Evolutionary conservation across 2,113 vertebrate genomes (phyloP).

Genomic region (Sapajus apella): DNA sequence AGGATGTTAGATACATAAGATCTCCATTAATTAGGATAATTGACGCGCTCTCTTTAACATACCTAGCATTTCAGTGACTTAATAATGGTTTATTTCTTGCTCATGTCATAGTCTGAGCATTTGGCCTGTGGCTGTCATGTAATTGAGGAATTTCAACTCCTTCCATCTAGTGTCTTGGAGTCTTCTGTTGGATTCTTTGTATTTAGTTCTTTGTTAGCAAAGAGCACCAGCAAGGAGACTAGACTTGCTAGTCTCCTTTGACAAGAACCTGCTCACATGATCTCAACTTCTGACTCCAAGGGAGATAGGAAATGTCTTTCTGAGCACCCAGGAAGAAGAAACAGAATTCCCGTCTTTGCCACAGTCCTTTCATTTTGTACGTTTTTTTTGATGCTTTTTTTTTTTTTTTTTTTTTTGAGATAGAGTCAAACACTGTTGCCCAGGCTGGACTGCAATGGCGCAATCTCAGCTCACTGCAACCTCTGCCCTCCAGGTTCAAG

Average conservation of each 20-base stretch:
- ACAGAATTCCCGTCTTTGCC: not conserved
- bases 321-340: not conserved
- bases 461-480: not conserved
- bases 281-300: not conserved
- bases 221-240: not conserved
- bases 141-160: not conserved
- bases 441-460: not conserved
- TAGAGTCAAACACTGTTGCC: not conserved
- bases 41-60: not conserved
- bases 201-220: not conserved
- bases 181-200: not conserved
- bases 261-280: not conserved
- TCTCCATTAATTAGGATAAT: not conserved
- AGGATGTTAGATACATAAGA: not conserved
- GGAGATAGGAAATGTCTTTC: not conserved
- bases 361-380: not conserved
- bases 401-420: not conserved
- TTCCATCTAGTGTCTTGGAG: not conserved
- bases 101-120: not conserved
- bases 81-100: conserved; percentile 23
- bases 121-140: not conserved
- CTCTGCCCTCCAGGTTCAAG: not conserved
- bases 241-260: too few species aligned
- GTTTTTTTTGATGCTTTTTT: not conserved
- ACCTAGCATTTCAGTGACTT: not conserved